These are phyloP conservation scores for Cataglyphis rosenhaueri DNA, from an alignment of 2,888 invertebrate species.

Conservation along the genomic window DNA sequence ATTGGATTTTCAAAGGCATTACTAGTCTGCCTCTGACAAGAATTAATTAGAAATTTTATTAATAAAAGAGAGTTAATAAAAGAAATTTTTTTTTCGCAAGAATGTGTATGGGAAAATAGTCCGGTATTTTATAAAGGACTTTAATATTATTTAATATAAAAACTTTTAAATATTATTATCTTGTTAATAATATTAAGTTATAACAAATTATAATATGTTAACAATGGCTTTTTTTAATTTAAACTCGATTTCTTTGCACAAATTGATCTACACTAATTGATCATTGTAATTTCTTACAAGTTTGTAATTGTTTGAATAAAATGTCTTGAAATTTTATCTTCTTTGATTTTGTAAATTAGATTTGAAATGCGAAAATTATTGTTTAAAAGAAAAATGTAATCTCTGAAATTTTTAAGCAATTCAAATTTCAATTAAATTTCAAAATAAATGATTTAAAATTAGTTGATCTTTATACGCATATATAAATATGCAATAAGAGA, in stretches of 20 bases:
- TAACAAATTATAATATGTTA: not conserved
- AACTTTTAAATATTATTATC: not conserved
- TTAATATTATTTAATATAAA: too few species aligned
- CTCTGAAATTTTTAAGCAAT: not conserved
- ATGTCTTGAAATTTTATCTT: not conserved
- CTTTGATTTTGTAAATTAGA: constrained; percentile 1
- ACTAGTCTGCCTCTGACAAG: constrained; percentile 4
- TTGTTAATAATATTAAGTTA: not conserved
- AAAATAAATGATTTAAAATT: not conserved
- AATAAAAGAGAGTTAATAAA: constrained; percentile 7
- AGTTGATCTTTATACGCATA: not conserved
- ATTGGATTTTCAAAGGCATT: constrained; percentile 26
- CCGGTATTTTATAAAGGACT: not conserved
- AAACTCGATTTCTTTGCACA: not conserved
- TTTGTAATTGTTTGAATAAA: not conserved
- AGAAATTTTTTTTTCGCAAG: not conserved
- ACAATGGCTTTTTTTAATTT: not conserved
- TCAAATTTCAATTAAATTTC: not conserved
- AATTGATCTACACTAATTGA: not conserved
- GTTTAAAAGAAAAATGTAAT: not conserved
- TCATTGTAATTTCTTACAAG: not conserved
- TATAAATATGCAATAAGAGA: not conserved
- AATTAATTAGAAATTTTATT: constrained; percentile 26
- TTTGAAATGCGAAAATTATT: not conserved
- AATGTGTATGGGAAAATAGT: not conserved